A percentile compares a stretch with the other conserved stretches of the same genome.
These are phyloP conservation scores for Pseudococcus jackbeardsleyi DNA, from an alignment of 2,888 invertebrate species.

Conservation along the genomic window DNA sequence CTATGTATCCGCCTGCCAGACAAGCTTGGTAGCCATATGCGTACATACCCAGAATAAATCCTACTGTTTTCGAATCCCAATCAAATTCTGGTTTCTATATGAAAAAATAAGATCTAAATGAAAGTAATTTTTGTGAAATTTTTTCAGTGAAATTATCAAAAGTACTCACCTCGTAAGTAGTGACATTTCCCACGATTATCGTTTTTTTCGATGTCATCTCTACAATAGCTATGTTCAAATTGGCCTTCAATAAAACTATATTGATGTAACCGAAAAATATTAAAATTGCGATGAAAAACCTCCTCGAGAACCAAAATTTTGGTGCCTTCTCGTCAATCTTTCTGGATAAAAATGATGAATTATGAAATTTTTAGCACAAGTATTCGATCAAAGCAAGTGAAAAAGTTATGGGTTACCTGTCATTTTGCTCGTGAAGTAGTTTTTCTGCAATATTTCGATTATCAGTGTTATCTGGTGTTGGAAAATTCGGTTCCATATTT, in stretches of 20 bases:
- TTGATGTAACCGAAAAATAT: background rate
- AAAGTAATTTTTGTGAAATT: no score
- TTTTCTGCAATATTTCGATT: background rate
- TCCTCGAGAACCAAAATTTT: background rate
- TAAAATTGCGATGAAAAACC: background rate
- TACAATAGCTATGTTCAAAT: background rate
- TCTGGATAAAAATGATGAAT: background rate
- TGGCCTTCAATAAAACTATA: background rate
- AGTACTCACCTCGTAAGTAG: background rate
- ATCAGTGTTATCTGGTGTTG: no score
- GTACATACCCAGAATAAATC: slow-evolving; percentile 85
- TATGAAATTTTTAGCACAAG: background rate
- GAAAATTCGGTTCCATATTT: no score
- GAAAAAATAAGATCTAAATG: background rate
- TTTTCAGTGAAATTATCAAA: no score
- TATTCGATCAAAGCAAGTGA: background rate
- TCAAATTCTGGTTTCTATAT: slow-evolving; percentile 80
- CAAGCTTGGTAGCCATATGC: slow-evolving; percentile 79
- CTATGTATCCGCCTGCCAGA: slow-evolving; percentile 88
- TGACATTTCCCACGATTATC: background rate
- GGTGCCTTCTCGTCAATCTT: background rate
- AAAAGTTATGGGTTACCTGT: background rate
- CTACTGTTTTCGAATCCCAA: slow-evolving; percentile 84
- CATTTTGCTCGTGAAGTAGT: background rate
- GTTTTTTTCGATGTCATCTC: background rate